Percentiles rank a stretch among this genome's conserved stretches.
phyloP scores from a whole-genome alignment of 35 echinoderm and acorn worm genomes.

The Hemicentrotus pulcherrimus region DNA sequence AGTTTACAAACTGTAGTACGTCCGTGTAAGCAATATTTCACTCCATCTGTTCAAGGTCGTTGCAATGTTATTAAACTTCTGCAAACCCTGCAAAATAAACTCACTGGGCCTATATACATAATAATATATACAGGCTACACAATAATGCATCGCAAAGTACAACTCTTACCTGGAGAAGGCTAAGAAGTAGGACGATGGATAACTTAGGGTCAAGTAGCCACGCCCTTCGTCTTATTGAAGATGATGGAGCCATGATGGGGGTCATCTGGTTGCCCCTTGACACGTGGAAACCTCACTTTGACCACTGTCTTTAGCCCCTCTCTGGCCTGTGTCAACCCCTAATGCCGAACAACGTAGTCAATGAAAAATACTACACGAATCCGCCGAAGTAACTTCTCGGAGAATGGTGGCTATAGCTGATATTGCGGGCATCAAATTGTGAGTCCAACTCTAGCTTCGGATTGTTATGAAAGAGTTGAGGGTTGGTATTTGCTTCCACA shows the following conservation, averaged over 20 bases:
- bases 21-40: background rate
- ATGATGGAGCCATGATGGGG: background rate
- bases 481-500: no score
- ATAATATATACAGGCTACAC: background rate
- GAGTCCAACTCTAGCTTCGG: no score
- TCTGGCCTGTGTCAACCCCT: no score
- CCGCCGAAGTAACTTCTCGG: no score
- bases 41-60: background rate
- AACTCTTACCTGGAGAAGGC: background rate
- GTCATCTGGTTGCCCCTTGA: background rate
- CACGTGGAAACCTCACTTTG: background rate
- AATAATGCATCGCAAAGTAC: no score
- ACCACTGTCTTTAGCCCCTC: no score
- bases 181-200: background rate
- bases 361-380: no score
- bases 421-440: no score
- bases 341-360: no score
- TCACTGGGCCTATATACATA: background rate
- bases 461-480: no score
- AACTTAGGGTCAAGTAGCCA: background rate
- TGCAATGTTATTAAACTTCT: background rate
- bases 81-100: background rate
- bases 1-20: background rate
- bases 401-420: no score
- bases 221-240: background rate